phyloP scores from a whole-genome alignment of 2,113 vertebrate genomes.

The Platichthys flesus region DNA sequence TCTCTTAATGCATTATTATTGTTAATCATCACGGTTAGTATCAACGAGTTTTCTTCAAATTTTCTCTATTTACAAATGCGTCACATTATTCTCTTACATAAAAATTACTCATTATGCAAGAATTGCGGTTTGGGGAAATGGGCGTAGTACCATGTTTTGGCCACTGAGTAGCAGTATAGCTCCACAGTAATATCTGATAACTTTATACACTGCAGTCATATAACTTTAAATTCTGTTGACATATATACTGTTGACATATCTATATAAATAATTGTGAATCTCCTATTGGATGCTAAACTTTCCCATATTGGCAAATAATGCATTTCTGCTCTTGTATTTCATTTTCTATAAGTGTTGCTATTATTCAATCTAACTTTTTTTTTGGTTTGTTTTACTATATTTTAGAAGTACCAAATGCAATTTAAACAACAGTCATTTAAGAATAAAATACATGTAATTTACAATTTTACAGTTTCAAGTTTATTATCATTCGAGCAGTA shows the following conservation, averaged over 20 bases:
- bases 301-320: not conserved
- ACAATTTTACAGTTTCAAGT: no score
- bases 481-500: no score
- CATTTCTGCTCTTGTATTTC: not conserved
- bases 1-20: no score
- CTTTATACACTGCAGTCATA: no score
- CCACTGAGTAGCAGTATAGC: conserved; percentile 47
- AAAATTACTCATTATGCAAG: conserved; percentile 67
- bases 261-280: not conserved
- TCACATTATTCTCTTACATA: conserved; percentile 62
- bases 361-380: not conserved
- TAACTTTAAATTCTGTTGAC: no score
- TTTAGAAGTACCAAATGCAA: no score
- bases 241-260: no score
- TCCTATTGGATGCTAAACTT: not conserved
- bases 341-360: not conserved
- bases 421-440: not conserved
- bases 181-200: no score
- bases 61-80: conserved; percentile 25
- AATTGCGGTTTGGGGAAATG: not conserved
- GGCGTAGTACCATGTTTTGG: not conserved
- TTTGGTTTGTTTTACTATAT: no score
- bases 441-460: not conserved
- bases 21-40: no score
- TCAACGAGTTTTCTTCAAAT: not conserved